phyloP scores from a whole-genome alignment of 2,113 vertebrate species.

The Dipodomys ordii region DNA sequence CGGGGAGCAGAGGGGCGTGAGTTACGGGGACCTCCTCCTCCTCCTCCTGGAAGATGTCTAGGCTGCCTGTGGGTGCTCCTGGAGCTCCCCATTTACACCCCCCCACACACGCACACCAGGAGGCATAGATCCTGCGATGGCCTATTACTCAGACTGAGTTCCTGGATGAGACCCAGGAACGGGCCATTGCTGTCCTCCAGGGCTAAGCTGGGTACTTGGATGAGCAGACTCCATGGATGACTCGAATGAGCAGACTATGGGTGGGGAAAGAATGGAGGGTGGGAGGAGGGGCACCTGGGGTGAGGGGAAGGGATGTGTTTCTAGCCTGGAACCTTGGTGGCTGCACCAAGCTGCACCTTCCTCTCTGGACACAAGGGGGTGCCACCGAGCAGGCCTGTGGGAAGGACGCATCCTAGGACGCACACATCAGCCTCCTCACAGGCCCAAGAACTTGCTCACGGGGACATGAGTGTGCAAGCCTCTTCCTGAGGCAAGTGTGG shows the following conservation, averaged over 20 bases:
- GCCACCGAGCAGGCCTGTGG: not conserved
- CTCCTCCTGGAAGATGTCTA: not conserved
- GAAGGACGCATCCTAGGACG: no score
- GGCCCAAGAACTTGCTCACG: not conserved
- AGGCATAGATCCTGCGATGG: not conserved
- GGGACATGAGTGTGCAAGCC: not conserved
- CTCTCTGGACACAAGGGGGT: conserved; percentile 31
- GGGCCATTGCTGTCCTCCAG: not conserved
- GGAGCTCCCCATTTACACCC: not conserved
- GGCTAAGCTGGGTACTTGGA: not conserved
- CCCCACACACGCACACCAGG: not conserved
- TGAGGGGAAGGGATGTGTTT: not conserved
- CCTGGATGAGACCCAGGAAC: not conserved
- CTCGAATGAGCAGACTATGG: not conserved
- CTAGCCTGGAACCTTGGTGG: not conserved
- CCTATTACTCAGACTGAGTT: not conserved
- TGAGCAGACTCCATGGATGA: no score
- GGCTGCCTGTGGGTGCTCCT: not conserved
- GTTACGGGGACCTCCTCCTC: not conserved
- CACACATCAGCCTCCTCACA: no score
- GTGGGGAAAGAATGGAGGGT: not conserved
- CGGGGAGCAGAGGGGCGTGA: not conserved
- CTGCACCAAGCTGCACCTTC: not conserved
- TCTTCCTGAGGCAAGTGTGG: not conserved
- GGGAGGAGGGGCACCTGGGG: not conserved